Evolutionary conservation across 2,888 invertebrate genomes (phyloP).

Genomic region (Pogonocherus hispidulus): DNA sequence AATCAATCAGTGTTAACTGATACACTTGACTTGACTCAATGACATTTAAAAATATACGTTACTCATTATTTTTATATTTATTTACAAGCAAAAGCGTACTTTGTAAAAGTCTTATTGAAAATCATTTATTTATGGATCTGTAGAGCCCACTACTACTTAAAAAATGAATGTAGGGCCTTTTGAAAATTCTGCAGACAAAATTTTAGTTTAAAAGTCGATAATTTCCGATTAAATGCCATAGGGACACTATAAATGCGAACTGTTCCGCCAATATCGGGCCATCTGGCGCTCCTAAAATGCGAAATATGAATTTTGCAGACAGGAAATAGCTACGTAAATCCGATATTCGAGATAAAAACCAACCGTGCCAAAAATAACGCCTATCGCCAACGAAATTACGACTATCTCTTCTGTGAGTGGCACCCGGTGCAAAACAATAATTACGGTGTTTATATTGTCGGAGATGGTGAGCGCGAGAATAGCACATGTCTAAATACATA

Average conservation of each 20-base stretch:
- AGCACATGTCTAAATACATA: neutral
- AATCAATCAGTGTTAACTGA: neutral
- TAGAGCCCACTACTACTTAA: too few species aligned
- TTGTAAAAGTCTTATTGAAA: too few species aligned
- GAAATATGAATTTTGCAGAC: neutral
- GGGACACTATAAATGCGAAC: too few species aligned
- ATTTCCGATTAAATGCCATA: too few species aligned
- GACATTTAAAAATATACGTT: neutral
- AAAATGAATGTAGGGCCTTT: too few species aligned
- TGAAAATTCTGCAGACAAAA: too few species aligned
- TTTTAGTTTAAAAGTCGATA: too few species aligned
- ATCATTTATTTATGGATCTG: too few species aligned
- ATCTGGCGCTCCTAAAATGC: too few species aligned
- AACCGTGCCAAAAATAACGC: neutral
- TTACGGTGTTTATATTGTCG: neutral
- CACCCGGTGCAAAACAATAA: neutral
- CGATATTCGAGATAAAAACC: neutral
- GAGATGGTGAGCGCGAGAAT: neutral
- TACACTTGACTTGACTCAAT: neutral
- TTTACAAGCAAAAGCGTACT: too few species aligned
- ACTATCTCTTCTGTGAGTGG: neutral
- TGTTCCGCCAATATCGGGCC: too few species aligned
- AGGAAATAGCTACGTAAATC: neutral
- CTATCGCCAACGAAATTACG: neutral
- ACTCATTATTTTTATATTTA: neutral